Base-by-base conservation (phyloP, 2,888 invertebrate species). In the Trachelus stipa region DNA sequence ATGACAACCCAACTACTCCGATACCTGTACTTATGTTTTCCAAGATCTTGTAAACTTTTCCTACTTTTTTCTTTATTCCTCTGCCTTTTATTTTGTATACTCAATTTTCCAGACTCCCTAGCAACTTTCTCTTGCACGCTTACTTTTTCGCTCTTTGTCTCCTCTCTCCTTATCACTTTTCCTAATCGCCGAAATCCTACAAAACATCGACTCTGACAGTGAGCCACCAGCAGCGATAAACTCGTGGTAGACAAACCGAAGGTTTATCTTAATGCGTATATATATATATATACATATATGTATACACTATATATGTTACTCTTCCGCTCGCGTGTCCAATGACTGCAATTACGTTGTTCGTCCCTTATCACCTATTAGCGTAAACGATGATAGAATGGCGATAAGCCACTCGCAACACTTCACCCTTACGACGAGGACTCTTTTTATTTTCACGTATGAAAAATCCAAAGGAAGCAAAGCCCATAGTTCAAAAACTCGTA, bases 201-300 rank as follows among this genome's bases (percentile, higher is more conserved):
- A 23, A 56, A 56, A 56, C 56, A 23, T 56, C 23, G 23, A 34
- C 37, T 33, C 11, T 76, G 11, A 35, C 15, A 23, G n/a, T 15
- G 71, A 71, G 71, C 78, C 78, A 78, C 76, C 78, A 78, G 78
- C 78, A 76, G 78, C 78, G 12, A 12, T 31, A 73, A 78, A 78
- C 73, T 68, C 31, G 71, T 71, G 35, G 31, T 71, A 31, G 1
- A 4, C 1, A 3, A 71, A 56, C 23, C 23, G 15, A 56, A 56
- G 23, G 23, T 23, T 56, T 56, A 23, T 56, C 23, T 56, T 23
- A 23, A 23, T 9, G 9, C 9, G 23, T 40, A 0, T 40, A 69
- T 30, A 30, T 11, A 76, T 35, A 34, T 73, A 34, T 77, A 76
- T 69, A 33, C 12, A 34, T 73, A 76, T 37, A 73, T 23, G 34